Evolutionary conservation across 1,140 invertebrate species (phyloP).

Genomic region (Pteromalus puparum): DNA sequence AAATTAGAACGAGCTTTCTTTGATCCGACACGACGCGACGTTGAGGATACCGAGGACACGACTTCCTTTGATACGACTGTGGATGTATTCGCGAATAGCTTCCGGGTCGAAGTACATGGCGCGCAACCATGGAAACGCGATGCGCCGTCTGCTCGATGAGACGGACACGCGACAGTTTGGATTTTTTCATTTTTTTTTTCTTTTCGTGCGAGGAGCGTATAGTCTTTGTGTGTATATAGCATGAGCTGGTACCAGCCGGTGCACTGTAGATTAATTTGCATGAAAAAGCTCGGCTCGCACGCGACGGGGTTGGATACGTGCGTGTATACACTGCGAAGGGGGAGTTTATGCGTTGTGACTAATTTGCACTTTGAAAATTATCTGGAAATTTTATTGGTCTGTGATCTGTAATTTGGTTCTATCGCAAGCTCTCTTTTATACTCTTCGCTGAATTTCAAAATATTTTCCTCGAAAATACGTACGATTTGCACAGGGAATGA

Average conservation of each 20-base stretch:
- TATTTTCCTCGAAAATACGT: no score
- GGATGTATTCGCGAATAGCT: neutral
- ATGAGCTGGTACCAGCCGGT: neutral
- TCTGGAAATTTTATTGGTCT: no score
- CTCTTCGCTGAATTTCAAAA: no score
- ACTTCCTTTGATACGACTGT: neutral
- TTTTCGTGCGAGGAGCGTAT: neutral
- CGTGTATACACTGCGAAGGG: no score
- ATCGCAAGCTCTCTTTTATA: no score
- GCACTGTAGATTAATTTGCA: neutral
- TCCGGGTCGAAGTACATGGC: neutral
- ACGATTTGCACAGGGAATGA: no score
- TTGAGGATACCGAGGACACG: no score
- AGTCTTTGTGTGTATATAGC: neutral
- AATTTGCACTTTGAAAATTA: no score
- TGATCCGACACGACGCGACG: no score
- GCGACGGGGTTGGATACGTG: neutral
- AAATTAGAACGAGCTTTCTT: neutral
- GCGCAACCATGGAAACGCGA: constrained; percentile 42
- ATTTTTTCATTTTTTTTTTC: constrained; percentile 26
- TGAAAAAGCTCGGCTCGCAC: neutral
- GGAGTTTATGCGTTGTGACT: no score
- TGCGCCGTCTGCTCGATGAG: constrained; percentile 27
- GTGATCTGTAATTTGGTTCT: no score
- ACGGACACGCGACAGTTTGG: constrained; percentile 35